Evolutionary conservation across 1,140 invertebrate genomes (phyloP), one percentile per base, ranked within the genome.

Genomic region (Druon quercuslanigerum): DNA sequence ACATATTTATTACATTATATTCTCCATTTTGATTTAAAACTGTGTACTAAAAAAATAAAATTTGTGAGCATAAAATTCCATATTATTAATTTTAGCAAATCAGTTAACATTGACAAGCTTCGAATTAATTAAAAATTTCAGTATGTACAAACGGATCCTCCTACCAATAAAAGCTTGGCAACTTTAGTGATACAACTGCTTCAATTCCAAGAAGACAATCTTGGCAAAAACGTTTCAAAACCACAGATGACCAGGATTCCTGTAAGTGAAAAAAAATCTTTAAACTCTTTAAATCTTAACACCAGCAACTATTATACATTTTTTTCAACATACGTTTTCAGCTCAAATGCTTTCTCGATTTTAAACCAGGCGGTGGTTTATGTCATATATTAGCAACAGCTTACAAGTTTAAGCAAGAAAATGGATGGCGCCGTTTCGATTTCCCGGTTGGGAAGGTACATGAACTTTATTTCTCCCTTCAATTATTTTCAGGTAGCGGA

Each of bases 151-250:
- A 95, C 97, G 70, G 98, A 99, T 91, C 97, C 97, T 79, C 96
- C 97, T 51, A 99, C 97, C 33, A 98, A 97, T 87, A 98, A 99
- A 92, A 95, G 94, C 70, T 92, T 99, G 86, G 94, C 97, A 12
- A 94, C 95, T 81, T 92, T 99, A 17, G 93, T 98, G 0, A 94
- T 98, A 72, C 96, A 98, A 87, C 93, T 99, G 66, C 93, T 99
- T 66, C 97, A 99, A 89, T 99, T 99, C 91, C 98, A 99, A 92
- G 98, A 99, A 91, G 98, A 98, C 82, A 96, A 96, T 90, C 94
- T 99, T 87, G 98, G 98, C 3, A 98, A 98, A 93, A 97, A 96
- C 94, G 95, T 96, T 17, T 94, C 94, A 60, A 98, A 98, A 91
- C 96, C 97, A 82, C 94, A 96, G 81, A 94, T 96, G 88, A 93